Conservation (phyloP, 2,797 vertebrate species). For the Anguilla megastoma region DNA sequence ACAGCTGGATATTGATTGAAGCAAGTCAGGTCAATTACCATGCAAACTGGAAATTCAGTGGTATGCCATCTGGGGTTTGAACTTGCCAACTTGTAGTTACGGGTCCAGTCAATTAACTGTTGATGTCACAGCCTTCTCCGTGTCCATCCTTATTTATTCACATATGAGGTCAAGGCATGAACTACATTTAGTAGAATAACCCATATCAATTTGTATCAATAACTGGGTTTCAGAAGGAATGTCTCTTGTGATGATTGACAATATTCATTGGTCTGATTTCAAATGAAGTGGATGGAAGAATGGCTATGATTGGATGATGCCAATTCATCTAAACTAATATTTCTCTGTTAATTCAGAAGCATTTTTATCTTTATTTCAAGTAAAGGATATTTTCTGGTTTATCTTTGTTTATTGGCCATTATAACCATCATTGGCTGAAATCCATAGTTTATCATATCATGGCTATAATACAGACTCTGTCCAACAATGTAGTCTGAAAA, state of each 20-base stretch:
- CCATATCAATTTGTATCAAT: not conserved
- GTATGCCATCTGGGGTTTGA: not conserved
- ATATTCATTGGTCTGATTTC: not conserved
- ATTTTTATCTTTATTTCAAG: no score
- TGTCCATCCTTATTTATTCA: not conserved
- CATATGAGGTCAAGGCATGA: not conserved
- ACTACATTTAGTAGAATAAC: not conserved
- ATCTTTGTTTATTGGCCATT: not conserved
- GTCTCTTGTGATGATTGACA: not conserved
- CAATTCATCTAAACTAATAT: no score
- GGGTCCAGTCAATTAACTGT: not conserved
- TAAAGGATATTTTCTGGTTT: no score
- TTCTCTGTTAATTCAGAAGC: no score
- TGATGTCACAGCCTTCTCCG: not conserved
- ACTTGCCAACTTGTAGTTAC: not conserved
- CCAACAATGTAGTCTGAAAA: no score
- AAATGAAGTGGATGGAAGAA: not conserved
- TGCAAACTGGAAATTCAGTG: not conserved
- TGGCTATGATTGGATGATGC: no score
- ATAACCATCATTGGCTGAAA: not conserved
- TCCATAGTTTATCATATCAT: not conserved
- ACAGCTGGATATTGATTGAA: not conserved
- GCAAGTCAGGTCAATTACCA: not conserved
- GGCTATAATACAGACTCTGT: not conserved
- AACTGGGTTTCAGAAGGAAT: conserved; percentile 6